Percentiles rank a stretch among this genome's conserved stretches.
These are phyloP conservation scores for Pangasius mekongensis DNA, from an alignment of 2,797 vertebrate genomes.

Conservation along the genomic window DNA sequence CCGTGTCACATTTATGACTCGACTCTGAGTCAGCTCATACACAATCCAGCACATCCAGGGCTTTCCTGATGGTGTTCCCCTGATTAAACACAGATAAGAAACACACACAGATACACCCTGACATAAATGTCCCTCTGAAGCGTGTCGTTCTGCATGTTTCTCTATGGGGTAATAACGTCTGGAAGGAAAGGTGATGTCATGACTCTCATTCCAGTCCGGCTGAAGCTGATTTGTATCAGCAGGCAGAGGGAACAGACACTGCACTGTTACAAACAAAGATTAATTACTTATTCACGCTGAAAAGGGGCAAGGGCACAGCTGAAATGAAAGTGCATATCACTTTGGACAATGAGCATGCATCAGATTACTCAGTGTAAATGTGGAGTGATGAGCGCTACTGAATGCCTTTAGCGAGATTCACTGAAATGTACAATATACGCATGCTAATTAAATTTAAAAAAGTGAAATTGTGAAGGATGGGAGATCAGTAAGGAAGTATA, in stretches of 20 bases:
- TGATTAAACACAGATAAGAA: not conserved
- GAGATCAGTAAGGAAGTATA: not conserved
- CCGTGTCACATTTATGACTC: not conserved
- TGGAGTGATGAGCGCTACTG: not conserved
- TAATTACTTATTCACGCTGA: slow-evolving; percentile 62
- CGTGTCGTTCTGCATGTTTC: slow-evolving; percentile 61
- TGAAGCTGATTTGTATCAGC: slow-evolving; percentile 68
- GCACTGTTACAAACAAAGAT: slow-evolving; percentile 63
- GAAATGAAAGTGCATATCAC: slow-evolving; percentile 31
- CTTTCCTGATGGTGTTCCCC: not conserved
- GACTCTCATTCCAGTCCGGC: slow-evolving; percentile 67
- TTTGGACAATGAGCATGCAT: slow-evolving; percentile 11
- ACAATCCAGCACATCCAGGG: not conserved
- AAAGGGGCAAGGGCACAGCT: slow-evolving; percentile 53
- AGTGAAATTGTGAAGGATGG: not conserved
- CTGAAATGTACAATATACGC: not conserved
- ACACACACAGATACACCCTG: slow-evolving; percentile 23
- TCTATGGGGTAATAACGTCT: slow-evolving; percentile 70
- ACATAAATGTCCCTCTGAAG: slow-evolving; percentile 54
- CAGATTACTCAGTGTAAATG: slow-evolving; percentile 1
- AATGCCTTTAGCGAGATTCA: not conserved
- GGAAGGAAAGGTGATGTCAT: slow-evolving; percentile 67
- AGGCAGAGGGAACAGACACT: slow-evolving; percentile 60
- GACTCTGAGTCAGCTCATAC: slow-evolving; percentile 11
- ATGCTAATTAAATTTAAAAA: not conserved